Conservation (phyloP, 2,113 vertebrate genomes). For the Thalassoma bifasciatum region DNA sequence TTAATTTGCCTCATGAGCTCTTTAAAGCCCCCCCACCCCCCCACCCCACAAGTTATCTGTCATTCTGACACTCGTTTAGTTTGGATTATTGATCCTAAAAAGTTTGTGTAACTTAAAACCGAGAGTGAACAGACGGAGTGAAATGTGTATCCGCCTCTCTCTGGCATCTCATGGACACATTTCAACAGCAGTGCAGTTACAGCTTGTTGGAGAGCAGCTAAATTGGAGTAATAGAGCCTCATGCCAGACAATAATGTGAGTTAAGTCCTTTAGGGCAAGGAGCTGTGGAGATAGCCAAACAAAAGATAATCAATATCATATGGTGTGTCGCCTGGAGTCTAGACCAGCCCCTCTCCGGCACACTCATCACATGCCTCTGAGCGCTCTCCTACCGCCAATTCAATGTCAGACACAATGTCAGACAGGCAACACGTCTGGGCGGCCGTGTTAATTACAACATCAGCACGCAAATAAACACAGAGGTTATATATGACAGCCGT, state of each 20-base stretch:
- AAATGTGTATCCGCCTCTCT: slow-evolving; percentile 28
- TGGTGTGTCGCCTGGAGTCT: slow-evolving; percentile 78
- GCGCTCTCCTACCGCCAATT: slow-evolving; percentile 67
- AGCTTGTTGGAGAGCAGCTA: slow-evolving; percentile 37
- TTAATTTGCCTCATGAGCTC: too few species aligned
- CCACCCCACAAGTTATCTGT: too few species aligned
- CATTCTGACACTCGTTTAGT: neutral
- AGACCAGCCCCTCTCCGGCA: slow-evolving; percentile 66
- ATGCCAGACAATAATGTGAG: slow-evolving; percentile 75
- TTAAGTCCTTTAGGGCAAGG: slow-evolving; percentile 79
- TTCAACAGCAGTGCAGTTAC: slow-evolving; percentile 39
- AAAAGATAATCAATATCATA: slow-evolving; percentile 86
- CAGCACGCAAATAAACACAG: slow-evolving; percentile 42
- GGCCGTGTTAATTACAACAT: slow-evolving; percentile 72
- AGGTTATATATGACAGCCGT: slow-evolving; percentile 40
- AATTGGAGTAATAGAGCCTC: slow-evolving; percentile 74
- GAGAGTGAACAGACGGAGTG: neutral
- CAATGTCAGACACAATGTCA: slow-evolving; percentile 83
- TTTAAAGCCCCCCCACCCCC: too few species aligned
- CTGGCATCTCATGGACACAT: slow-evolving; percentile 29
- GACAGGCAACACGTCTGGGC: slow-evolving; percentile 63
- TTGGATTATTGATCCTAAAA: neutral
- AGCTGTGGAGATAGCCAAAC: slow-evolving; percentile 78
- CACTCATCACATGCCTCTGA: slow-evolving; percentile 77
- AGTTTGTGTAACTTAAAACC: neutral